Percentiles rank a stretch among this genome's conserved stretches.
Conservation (phyloP, 2,113 vertebrate genomes). For the Apaloderma vittatum region DNA sequence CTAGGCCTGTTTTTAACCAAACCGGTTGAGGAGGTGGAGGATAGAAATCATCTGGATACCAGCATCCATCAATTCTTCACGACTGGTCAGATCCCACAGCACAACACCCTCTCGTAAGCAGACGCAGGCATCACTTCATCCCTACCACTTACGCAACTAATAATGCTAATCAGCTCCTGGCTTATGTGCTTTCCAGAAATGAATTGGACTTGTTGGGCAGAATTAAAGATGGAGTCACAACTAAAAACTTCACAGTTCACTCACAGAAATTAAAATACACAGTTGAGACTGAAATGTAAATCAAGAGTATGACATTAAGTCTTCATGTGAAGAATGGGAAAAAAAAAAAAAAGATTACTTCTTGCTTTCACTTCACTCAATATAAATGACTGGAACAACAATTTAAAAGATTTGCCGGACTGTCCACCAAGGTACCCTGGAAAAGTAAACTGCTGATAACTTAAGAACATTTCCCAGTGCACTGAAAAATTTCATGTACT, state of each 20-base stretch:
- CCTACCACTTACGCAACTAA: background rate
- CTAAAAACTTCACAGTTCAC: background rate
- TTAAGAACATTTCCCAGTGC: background rate
- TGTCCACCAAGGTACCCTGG: background rate
- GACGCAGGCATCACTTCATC: background rate
- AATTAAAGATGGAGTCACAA: background rate
- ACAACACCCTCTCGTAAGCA: background rate
- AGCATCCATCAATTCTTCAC: fast-evolving
- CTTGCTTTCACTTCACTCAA: background rate
- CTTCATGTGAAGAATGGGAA: background rate
- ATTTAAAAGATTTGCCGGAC: background rate
- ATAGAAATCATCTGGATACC: background rate
- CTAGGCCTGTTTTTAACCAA: background rate
- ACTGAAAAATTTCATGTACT: background rate
- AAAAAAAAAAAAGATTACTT: background rate
- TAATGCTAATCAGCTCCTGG: background rate
- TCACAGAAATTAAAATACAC: background rate
- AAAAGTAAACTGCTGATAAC: background rate
- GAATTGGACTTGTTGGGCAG: background rate
- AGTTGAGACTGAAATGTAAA: background rate
- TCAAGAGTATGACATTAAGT: background rate
- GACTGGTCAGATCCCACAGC: background rate
- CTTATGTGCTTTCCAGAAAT: background rate
- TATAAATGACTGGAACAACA: background rate
- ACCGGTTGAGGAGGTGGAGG: background rate